phyloP scores from a whole-genome alignment of 2,888 invertebrate species.

The Ophion ellenae region DNA sequence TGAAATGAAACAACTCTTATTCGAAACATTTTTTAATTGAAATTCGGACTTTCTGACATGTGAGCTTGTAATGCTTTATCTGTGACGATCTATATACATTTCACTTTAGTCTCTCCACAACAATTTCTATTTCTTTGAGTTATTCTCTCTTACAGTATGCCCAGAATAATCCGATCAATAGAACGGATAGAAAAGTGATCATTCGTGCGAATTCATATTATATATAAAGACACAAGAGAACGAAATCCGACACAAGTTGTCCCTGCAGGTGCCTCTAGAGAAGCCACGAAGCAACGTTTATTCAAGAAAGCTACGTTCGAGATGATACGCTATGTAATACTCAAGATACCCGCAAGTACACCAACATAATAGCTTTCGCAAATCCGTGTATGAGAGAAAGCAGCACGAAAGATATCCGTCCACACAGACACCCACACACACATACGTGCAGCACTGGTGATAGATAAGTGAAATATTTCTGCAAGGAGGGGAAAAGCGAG shows the following conservation, averaged over 20 bases:
- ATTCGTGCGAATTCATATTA: too few relatives aligned
- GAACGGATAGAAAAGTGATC: too few relatives aligned
- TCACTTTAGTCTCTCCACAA: too few relatives aligned
- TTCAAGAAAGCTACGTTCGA: conserved; percentile 9
- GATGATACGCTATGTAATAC: conserved; percentile 21
- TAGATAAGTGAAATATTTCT: conserved; percentile 14
- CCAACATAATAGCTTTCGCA: not conserved
- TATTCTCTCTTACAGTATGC: too few relatives aligned
- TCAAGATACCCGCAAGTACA: not conserved
- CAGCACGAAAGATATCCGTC: not conserved
- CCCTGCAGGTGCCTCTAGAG: not conserved
- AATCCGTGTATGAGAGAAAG: not conserved
- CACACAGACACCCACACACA: not conserved
- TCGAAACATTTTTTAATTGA: not conserved
- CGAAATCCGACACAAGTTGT: too few relatives aligned
- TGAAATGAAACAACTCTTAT: not conserved
- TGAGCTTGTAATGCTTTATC: not conserved
- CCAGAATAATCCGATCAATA: too few relatives aligned
- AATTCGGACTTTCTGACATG: not conserved
- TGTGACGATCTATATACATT: too few relatives aligned
- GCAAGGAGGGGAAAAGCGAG: conserved; percentile 30
- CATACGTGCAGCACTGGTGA: not conserved
- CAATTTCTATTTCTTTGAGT: too few relatives aligned
- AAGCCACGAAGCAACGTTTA: not conserved
- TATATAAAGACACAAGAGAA: too few relatives aligned